Conservation (phyloP, 2,888 invertebrate genomes). For the Lepidochrysops patricia region DNA sequence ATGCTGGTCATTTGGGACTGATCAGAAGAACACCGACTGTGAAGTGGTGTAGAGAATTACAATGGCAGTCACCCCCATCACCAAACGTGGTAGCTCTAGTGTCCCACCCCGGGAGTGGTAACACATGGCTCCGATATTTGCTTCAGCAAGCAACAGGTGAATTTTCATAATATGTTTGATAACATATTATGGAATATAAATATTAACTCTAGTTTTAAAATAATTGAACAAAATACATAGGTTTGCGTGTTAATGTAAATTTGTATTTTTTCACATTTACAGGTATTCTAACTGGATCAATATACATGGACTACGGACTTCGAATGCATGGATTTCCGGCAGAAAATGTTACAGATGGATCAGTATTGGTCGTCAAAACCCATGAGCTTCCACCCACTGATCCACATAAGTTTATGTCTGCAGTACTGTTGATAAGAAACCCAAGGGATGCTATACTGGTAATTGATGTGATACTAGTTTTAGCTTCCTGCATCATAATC, state of each 20-base stretch:
- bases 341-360: slow-evolving; percentile 83
- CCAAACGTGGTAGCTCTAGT: slow-evolving; percentile 76
- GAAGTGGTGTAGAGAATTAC: slow-evolving; percentile 71
- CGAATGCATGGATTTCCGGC: slow-evolving; percentile 86
- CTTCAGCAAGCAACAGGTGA: slow-evolving; percentile 85
- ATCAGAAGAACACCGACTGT: slow-evolving; percentile 44
- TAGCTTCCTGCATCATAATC: not conserved
- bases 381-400: slow-evolving; percentile 82
- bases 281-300: slow-evolving; percentile 85
- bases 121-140: slow-evolving; percentile 87
- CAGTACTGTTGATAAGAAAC: slow-evolving; percentile 80
- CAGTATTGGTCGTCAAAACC: slow-evolving; percentile 85
- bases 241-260: not conserved
- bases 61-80: slow-evolving; percentile 62
- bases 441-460: slow-evolving; percentile 81
- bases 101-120: slow-evolving; percentile 89
- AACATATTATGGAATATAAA: not conserved
- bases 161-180: not conserved
- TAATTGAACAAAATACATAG: not conserved
- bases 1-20: slow-evolving; percentile 40
- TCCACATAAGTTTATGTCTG: slow-evolving; percentile 75
- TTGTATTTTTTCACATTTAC: slow-evolving; percentile 24
- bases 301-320: slow-evolving; percentile 87
- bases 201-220: too few species aligned
- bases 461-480: slow-evolving; percentile 20